Evolutionary conservation across 2,113 vertebrate genomes (phyloP).

Genomic region (Crypturellus undulatus): DNA sequence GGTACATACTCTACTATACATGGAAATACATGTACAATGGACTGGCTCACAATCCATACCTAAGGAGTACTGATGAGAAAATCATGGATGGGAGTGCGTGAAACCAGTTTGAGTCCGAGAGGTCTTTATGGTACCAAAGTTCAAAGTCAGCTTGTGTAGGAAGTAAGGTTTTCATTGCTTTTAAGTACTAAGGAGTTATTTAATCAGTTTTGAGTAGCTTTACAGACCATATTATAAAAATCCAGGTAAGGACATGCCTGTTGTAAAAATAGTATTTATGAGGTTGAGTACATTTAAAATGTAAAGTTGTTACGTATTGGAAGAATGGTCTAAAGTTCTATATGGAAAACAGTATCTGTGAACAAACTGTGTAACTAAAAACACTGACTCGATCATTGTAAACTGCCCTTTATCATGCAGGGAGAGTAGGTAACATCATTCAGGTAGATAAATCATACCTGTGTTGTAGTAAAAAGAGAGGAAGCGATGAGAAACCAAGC

Average conservation of each 20-base stretch:
- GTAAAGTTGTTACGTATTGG: not conserved
- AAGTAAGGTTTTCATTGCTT: not conserved
- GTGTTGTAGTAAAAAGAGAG: not conserved
- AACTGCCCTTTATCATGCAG: not conserved
- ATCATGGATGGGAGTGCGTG: not conserved
- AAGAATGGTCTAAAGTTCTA: not conserved
- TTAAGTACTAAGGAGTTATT: conserved; percentile 1
- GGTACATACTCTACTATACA: not conserved
- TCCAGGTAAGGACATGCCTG: not conserved
- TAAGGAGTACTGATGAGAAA: not conserved
- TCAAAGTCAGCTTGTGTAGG: not conserved
- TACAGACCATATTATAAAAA: not conserved
- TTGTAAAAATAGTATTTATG: conserved; percentile 26
- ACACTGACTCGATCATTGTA: not conserved
- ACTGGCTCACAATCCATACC: not conserved
- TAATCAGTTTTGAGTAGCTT: conserved; percentile 30
- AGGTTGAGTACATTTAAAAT: conserved; percentile 12
- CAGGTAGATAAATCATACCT: not conserved
- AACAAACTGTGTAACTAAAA: not conserved
- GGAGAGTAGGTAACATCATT: not conserved
- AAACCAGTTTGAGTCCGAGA: not conserved
- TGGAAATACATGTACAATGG: not conserved
- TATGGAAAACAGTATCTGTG: not conserved
- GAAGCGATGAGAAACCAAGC: not conserved
- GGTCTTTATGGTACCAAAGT: not conserved